Conservation (phyloP, 1,140 invertebrate species). For the Manduca sexta region DNA sequence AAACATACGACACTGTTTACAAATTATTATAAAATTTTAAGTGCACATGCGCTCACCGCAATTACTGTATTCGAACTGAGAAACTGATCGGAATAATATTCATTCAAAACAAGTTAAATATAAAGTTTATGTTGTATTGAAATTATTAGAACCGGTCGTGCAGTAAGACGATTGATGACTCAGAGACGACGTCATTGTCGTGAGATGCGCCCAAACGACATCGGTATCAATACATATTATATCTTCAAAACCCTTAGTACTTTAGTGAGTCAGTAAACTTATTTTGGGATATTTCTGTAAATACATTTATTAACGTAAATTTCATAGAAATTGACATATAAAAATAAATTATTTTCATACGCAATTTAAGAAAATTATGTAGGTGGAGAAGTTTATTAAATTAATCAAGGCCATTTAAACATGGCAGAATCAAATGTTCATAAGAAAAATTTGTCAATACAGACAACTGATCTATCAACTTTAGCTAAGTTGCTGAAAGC, state of each 20-base stretch:
- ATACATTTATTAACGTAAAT: too few species aligned
- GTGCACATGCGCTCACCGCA: constrained; percentile 18
- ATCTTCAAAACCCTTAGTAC: not conserved
- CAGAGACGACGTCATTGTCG: constrained; percentile 14
- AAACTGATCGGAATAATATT: constrained; percentile 29
- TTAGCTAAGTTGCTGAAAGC: too few species aligned
- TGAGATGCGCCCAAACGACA: constrained; percentile 1
- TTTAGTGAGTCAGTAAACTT: not conserved
- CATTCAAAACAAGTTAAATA: constrained; percentile 34
- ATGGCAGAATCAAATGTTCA: too few species aligned
- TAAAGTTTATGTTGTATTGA: constrained; percentile 22
- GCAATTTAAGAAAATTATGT: too few species aligned
- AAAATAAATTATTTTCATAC: too few species aligned
- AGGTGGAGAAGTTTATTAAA: too few species aligned
- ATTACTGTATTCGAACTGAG: constrained; percentile 31
- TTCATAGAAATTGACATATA: too few species aligned
- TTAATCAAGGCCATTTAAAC: too few species aligned
- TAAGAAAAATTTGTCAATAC: too few species aligned
- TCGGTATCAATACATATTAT: not conserved
- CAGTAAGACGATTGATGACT: constrained; percentile 17
- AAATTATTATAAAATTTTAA: not conserved
- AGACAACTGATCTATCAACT: too few species aligned
- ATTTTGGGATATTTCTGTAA: too few species aligned
- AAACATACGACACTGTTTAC: constrained; percentile 1
- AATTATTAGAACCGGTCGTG: constrained; percentile 30